phyloP scores from a whole-genome alignment of 2,113 vertebrate species.

The Ibidorhyncha struthersii region DNA sequence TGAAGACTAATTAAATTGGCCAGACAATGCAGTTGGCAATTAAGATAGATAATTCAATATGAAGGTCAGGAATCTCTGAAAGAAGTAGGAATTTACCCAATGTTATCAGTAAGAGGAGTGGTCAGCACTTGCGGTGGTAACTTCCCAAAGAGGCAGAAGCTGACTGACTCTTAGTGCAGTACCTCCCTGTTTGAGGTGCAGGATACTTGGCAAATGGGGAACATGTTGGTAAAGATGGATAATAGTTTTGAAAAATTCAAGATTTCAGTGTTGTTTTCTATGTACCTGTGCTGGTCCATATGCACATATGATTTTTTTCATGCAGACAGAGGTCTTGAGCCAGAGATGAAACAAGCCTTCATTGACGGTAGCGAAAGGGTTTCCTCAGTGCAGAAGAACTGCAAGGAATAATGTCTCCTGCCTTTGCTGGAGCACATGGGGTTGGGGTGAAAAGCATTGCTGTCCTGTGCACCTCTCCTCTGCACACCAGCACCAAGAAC shows the following conservation, averaged over 20 bases:
- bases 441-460: background rate
- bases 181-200: background rate
- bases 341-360: background rate
- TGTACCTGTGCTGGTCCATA: background rate
- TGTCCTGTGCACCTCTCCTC: background rate
- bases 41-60: background rate
- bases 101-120: background rate
- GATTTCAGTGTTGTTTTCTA: background rate
- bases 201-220: background rate
- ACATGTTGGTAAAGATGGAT: background rate
- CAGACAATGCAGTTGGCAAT: background rate
- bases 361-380: background rate
- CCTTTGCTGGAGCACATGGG: background rate
- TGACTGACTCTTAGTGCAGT: background rate
- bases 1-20: background rate
- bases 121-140: background rate
- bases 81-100: background rate
- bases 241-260: background rate
- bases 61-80: background rate
- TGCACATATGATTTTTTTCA: background rate
- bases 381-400: background rate
- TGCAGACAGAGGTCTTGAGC: background rate
- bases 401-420: background rate
- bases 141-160: background rate
- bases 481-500: background rate